These are phyloP conservation scores for Castor canadensis DNA, from an alignment of 2,113 vertebrate species.

Conservation along the genomic window DNA sequence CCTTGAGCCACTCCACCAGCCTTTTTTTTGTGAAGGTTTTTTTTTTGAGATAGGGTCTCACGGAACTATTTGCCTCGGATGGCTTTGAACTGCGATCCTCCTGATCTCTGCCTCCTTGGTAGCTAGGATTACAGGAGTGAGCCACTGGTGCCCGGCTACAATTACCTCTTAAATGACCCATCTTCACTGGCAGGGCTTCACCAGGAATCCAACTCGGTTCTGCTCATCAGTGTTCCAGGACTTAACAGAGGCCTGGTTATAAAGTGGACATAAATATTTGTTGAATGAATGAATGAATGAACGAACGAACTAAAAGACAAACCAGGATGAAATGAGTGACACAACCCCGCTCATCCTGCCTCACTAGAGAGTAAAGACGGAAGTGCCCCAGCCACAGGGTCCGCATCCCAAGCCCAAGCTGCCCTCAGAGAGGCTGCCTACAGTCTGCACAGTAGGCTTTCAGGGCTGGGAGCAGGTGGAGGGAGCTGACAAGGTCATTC, in stretches of 20 bases:
- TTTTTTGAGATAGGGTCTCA: too few species aligned
- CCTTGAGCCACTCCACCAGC: too few species aligned
- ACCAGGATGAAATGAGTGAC: neutral
- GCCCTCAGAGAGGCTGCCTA: neutral
- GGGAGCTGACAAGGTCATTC: rapidly evolving
- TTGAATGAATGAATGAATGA: neutral
- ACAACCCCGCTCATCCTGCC: neutral
- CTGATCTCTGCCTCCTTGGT: too few species aligned
- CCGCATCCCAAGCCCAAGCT: neutral
- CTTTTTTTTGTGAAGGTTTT: neutral
- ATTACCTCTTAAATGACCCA: neutral
- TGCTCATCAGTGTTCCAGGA: neutral
- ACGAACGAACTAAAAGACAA: too few species aligned
- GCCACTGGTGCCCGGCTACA: neutral
- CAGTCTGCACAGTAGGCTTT: rapidly evolving
- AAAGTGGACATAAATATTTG: neutral
- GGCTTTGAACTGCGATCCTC: too few species aligned
- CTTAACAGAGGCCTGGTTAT: neutral
- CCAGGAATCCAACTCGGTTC: neutral
- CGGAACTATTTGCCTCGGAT: too few species aligned
- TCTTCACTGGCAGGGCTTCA: neutral
- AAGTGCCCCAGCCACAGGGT: neutral
- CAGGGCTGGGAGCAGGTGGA: rapidly evolving
- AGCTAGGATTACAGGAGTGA: too few species aligned
- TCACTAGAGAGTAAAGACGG: neutral